Evolutionary conservation across 1,140 invertebrate genomes (phyloP), one percentile per base, ranked within the genome.

Genomic region (Glossosoma conforme): DNA sequence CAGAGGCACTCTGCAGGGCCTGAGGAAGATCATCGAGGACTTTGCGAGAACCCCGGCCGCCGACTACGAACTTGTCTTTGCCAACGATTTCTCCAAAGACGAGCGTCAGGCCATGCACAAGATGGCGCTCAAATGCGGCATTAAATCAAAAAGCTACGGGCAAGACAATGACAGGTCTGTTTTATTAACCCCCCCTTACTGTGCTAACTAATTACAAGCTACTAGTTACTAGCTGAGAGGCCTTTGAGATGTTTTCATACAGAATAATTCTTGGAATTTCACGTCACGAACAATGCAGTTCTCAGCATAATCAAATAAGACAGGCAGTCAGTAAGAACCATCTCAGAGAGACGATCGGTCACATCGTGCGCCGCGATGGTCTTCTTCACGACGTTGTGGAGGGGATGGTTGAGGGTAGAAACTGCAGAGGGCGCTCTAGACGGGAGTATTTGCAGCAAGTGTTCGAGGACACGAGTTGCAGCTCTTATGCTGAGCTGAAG

Each of bases 51-150:
- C 69, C 1, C 74, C 75, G 21, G 62, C 77, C 38, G 65, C 70
- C 38, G 72, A 77, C 54, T 69, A 79, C 1, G 82, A 81, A 58
- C 61, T 86, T 46, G 72, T 83, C 24, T 89, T 89, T 64, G 77
- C 81, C 14, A 67, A 74, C 0, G 81, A 84, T 35, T 89, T 89
- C 62, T 75, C 72, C 0, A 84, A 81, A 42, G 84, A 87, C 19
- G 86, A 90, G 63, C 70, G 87, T 30, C 78, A 77, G 5, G 55
- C 69, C 5, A 78, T 89, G 45, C 87, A 89, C 62, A 62, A 76
- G 30, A 60, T 71, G 3, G 74, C 75, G 1, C 58, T 66, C 18
- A 68, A 66, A 33, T 59, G 70, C 1, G 75, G 75, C 0, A 64
- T 85, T 5, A 76, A 76, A 5, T 82, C 77, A 5, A 72, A 61